phyloP scores from a whole-genome alignment of 2,888 invertebrate genomes.

The Synergus laeviventris region DNA sequence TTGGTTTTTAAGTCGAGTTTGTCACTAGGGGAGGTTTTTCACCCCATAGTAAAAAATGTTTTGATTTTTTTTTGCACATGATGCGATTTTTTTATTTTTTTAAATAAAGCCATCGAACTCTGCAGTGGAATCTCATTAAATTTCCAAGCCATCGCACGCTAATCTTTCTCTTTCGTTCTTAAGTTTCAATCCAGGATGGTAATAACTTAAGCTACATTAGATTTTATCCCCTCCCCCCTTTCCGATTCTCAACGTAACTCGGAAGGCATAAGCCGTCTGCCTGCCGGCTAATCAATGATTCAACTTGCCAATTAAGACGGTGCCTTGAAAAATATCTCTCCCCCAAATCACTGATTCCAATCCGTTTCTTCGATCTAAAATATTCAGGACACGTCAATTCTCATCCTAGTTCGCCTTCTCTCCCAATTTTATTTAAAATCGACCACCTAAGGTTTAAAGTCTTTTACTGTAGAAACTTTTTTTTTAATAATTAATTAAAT shows the following conservation, averaged over 20 bases:
- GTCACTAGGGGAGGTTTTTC: too few relatives aligned
- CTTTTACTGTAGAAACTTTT: too few relatives aligned
- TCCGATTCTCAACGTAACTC: constrained; percentile 14
- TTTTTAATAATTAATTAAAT: background rate
- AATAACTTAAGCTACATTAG: constrained; percentile 70
- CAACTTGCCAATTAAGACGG: constrained; percentile 71
- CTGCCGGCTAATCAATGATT: constrained; percentile 72
- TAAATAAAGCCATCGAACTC: background rate
- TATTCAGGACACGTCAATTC: constrained; percentile 54
- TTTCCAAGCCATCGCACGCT: constrained; percentile 48
- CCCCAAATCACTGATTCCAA: background rate
- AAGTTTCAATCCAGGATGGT: constrained; percentile 69
- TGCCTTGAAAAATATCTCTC: constrained; percentile 66
- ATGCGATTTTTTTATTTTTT: too few relatives aligned
- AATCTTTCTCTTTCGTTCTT: constrained; percentile 57
- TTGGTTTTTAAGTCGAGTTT: too few relatives aligned
- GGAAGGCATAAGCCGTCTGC: constrained; percentile 59
- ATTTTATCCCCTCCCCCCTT: constrained; percentile 55
- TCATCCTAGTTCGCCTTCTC: background rate
- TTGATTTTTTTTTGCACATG: too few relatives aligned
- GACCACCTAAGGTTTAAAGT: background rate
- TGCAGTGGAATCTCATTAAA: constrained; percentile 47
- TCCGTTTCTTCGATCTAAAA: constrained; percentile 47
- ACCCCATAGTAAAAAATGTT: too few relatives aligned
- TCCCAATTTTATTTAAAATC: background rate